These are phyloP conservation scores for Chloromyia formosa DNA, from an alignment of 2,888 invertebrate genomes.

Conservation along the genomic window DNA sequence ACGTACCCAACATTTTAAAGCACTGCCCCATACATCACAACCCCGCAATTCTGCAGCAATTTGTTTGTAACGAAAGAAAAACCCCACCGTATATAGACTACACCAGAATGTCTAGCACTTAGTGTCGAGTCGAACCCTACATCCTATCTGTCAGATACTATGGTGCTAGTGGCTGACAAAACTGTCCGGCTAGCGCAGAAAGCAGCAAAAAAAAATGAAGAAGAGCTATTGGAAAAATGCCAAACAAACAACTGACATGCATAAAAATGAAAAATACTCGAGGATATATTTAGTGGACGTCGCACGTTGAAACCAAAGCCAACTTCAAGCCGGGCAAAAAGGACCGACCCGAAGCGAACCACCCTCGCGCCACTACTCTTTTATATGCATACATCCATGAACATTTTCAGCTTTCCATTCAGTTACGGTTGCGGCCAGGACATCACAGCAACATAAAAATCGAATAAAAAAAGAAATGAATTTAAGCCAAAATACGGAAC, in stretches of 20 bases:
- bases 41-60: too few species aligned
- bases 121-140: constrained; percentile 1
- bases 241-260: constrained; percentile 26
- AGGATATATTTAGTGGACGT: constrained; percentile 10
- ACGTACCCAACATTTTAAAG: too few species aligned
- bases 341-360: too few species aligned
- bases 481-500: too few species aligned
- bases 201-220: background rate
- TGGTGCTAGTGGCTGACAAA: too few species aligned
- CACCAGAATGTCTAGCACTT: constrained; percentile 11
- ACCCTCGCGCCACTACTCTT: too few species aligned
- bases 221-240: constrained; percentile 33
- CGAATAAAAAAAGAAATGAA: background rate
- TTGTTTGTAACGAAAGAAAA: too few species aligned
- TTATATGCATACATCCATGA: background rate
- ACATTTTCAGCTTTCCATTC: constrained; percentile 27
- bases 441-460: background rate
- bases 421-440: background rate
- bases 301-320: background rate
- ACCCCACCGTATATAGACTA: background rate
- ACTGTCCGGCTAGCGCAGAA: constrained; percentile 1
- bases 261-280: constrained; percentile 33
- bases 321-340: constrained; percentile 4
- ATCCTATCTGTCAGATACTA: too few species aligned
- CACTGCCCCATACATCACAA: too few species aligned